Evolutionary conservation across 1,140 invertebrate genomes (phyloP), one percentile per base, ranked within the genome.

Genomic region (Drosophila sulfurigaster): DNA sequence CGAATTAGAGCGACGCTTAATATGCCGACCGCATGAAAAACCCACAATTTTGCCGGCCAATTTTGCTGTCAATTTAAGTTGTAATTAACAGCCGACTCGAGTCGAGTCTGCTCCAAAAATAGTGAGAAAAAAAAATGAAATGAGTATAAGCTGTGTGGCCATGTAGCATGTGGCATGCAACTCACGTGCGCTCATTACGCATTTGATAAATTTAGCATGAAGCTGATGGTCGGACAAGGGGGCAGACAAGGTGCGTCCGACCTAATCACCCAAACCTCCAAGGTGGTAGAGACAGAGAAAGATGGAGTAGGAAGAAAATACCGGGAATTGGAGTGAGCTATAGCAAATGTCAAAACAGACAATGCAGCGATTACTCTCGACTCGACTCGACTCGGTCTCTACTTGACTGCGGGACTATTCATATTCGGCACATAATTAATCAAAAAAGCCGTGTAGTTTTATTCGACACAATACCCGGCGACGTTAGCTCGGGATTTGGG

Each of bases 21-120:
- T 89, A 89, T 89, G 85, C 85, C 85, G 78, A 72, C 81, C 85
- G 78, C 85, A 89, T 89, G 85, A 51, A 85, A 89, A 85, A 91
- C 82, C 82, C 82, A 91, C 88, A 91, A 91, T 91, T 91, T 80
- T 79, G 78, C 81, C 59, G 58, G 74, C 83, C 81, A 88, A 91
- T 87, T 91, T 91, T 79, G 89, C 89, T 91, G 89, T 91, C 89
- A 91, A 91, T 91, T 91, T 91, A 91, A 82, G 89, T 91, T 91
- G 89, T 91, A 91, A 91, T 91, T 91, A 91, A 91, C 82, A 86
- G 81, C 43, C 35, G 64, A 75, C 71, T 49, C 74, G 79, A 86
- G 81, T 38, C 35, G 64, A 75, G 75, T 49, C 74, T 57, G 51
- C 35, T 48, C 35, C 46, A 20, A 46, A 43, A 72, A 74, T 73